Evolutionary conservation across 2,888 invertebrate species (phyloP).

Genomic region (Biston betularia): DNA sequence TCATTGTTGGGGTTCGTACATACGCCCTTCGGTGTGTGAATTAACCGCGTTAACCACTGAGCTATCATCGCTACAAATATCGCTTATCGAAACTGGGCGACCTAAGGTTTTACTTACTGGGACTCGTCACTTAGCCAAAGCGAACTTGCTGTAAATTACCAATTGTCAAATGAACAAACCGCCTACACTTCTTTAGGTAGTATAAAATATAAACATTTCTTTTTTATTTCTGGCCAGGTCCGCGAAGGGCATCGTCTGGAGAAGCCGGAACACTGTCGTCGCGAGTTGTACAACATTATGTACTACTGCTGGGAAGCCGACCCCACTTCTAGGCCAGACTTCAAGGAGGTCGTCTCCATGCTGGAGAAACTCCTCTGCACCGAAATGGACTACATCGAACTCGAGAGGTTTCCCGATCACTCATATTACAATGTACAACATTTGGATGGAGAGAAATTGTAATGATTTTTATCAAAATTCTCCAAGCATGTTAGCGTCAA

Average conservation of each 20-base stretch:
- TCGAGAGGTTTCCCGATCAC: conserved; percentile 96
- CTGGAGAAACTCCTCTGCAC: conserved; percentile 94
- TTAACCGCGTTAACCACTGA: too few relatives aligned
- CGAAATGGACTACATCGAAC: conserved; percentile 97
- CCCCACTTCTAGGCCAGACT: conserved; percentile 93
- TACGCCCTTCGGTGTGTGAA: too few relatives aligned
- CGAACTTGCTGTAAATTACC: too few relatives aligned
- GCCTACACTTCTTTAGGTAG: too few relatives aligned
- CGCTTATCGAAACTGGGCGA: too few relatives aligned
- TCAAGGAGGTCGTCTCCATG: conserved; percentile 92
- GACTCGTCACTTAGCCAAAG: too few relatives aligned
- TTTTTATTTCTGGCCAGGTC: conserved; percentile 80
- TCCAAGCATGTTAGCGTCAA: too few relatives aligned
- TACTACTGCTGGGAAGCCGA: conserved; percentile 98
- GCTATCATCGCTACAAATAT: too few relatives aligned
- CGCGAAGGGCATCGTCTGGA: conserved; percentile 96
- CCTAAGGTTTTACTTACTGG: too few relatives aligned
- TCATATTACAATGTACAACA: conserved; percentile 95
- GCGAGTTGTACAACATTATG: conserved; percentile 97
- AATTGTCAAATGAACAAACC: too few relatives aligned
- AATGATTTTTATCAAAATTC: conserved; percentile 16
- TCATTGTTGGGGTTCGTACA: too few relatives aligned
- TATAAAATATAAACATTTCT: not conserved
- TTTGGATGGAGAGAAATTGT: conserved; percentile 92
- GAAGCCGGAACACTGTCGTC: conserved; percentile 96